phyloP scores from a whole-genome alignment of 2,797 vertebrate genomes.

The Petrocephalus sullivani region DNA sequence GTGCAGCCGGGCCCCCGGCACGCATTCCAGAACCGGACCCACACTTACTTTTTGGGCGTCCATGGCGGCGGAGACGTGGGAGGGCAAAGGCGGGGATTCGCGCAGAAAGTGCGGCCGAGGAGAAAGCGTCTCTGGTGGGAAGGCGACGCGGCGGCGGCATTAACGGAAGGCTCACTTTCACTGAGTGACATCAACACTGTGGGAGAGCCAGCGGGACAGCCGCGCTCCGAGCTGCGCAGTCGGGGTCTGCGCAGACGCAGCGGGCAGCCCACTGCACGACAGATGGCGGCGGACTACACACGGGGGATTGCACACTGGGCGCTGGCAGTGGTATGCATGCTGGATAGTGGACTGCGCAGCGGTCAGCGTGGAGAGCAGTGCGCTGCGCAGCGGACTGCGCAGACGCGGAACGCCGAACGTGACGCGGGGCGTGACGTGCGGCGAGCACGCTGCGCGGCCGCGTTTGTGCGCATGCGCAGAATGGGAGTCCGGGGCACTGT shows the following conservation, averaged over 20 bases:
- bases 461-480: not conserved
- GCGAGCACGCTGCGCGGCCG: not conserved
- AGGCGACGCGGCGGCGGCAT: constrained; percentile 33
- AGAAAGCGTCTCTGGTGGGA: constrained; percentile 29
- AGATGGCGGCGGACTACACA: not conserved
- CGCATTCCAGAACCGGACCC: not conserved
- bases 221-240: not conserved
- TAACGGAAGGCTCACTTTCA: constrained; percentile 27
- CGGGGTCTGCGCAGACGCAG: not conserved
- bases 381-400: not conserved
- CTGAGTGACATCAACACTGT: not conserved
- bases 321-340: not conserved
- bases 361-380: not conserved
- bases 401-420: not conserved
- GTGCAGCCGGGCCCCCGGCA: not conserved
- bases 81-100: not conserved
- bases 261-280: too few species aligned
- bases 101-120: constrained; percentile 24
- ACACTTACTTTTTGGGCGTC: constrained; percentile 50
- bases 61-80: constrained; percentile 37
- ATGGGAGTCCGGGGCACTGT: not conserved
- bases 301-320: not conserved
- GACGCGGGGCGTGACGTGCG: not conserved
- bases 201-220: not conserved
- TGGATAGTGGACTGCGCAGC: not conserved